Evolutionary conservation across 2,888 invertebrate species (phyloP).

Genomic region (Phasia obesa): DNA sequence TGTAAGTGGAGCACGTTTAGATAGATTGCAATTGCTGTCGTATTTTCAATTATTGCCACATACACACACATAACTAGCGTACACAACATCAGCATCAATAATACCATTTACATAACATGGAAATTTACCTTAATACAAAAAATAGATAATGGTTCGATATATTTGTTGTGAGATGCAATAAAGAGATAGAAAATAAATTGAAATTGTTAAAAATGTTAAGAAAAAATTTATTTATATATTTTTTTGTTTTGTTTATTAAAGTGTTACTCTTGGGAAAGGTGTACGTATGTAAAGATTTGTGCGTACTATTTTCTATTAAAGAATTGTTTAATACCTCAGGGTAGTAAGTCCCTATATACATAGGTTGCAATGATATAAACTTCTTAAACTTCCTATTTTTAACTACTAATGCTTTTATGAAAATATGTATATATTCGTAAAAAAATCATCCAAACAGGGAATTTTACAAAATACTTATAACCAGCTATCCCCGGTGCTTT

Average conservation of each 20-base stretch:
- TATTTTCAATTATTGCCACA: constrained; percentile 62
- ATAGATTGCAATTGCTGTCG: constrained; percentile 61
- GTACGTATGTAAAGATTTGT: constrained; percentile 16
- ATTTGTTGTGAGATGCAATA: constrained; percentile 17
- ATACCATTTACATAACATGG: constrained; percentile 47
- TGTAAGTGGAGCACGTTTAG: constrained; percentile 59
- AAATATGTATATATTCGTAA: too few species aligned
- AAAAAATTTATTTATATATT: constrained; percentile 27
- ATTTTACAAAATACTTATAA: too few species aligned
- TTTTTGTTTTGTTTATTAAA: constrained; percentile 13
- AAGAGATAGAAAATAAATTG: constrained; percentile 30
- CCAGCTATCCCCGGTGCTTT: too few species aligned
- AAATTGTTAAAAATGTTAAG: constrained; percentile 23
- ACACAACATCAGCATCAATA: constrained; percentile 14
- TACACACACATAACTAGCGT: constrained; percentile 11
- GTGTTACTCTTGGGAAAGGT: background rate
- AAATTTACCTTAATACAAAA: constrained; percentile 24
- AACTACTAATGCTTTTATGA: too few species aligned
- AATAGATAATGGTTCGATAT: background rate
- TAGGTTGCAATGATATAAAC: too few species aligned
- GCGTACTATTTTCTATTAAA: background rate
- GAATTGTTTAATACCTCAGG: too few species aligned
- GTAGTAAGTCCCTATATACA: too few species aligned
- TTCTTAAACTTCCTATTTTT: too few species aligned
- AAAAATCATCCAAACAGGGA: too few species aligned